Conservation (phyloP, 2,888 invertebrate genomes). For the Sylvicola fuscatus region DNA sequence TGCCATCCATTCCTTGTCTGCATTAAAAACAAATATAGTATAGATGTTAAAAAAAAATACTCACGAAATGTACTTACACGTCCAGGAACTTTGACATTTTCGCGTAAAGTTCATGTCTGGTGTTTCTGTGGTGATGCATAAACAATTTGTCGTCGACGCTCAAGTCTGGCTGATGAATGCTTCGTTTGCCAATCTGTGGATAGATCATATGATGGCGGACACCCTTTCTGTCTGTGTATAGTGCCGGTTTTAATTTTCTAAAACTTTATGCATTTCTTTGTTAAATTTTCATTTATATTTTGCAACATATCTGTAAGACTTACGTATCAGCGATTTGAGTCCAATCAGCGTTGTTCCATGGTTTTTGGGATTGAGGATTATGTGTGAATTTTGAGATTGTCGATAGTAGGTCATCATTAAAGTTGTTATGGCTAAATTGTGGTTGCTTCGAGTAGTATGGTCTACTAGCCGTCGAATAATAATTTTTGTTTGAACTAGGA, state of each 20-base stretch:
- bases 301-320: not conserved
- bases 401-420: no score
- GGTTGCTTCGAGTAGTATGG: no score
- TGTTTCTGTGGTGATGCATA: not conserved
- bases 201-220: no score
- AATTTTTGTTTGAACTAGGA: no score
- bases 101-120: not conserved
- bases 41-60: no score
- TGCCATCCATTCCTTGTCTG: conserved; percentile 11
- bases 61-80: not conserved
- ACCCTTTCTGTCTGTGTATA: no score
- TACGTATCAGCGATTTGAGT: not conserved
- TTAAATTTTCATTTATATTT: no score
- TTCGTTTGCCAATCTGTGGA: no score
- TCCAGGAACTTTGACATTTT: not conserved
- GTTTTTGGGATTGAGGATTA: not conserved
- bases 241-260: not conserved
- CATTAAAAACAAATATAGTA: not conserved
- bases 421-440: no score
- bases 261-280: not conserved
- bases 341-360: not conserved
- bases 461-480: no score
- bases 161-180: not conserved
- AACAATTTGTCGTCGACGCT: not conserved
- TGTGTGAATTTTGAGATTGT: not conserved